These are phyloP conservation scores for Leucophora obtusa DNA, from an alignment of 2,888 invertebrate species.

Conservation along the genomic window DNA sequence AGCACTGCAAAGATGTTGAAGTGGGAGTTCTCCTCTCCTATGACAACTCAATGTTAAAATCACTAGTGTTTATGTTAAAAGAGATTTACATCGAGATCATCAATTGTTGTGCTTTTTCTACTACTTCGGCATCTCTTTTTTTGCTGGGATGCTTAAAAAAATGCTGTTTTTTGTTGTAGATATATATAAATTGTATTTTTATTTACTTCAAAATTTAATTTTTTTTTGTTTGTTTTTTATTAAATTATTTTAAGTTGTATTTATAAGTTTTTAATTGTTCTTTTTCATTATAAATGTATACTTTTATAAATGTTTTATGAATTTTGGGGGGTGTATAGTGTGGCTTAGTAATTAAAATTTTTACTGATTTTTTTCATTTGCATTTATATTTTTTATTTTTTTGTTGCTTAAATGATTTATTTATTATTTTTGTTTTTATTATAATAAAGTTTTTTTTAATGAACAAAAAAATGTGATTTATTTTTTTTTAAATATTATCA, in stretches of 20 bases:
- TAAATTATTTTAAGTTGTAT: constrained; percentile 27
- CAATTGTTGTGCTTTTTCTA: no score
- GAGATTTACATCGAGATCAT: no score
- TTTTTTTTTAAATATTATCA: constrained; percentile 70
- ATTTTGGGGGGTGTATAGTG: constrained; percentile 47
- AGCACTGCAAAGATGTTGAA: no score
- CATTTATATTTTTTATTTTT: constrained; percentile 28
- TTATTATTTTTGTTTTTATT: constrained; percentile 38
- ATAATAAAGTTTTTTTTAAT: constrained; percentile 34
- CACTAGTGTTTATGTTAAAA: no score
- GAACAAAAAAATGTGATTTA: constrained; percentile 54
- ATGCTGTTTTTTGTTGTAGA: constrained; percentile 30
- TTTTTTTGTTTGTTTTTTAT: constrained; percentile 36
- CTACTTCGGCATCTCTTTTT: no score
- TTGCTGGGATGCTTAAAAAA: no score
- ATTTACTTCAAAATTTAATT: constrained; percentile 63
- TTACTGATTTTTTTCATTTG: constrained; percentile 47
- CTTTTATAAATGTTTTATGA: constrained; percentile 65
- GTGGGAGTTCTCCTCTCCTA: no score
- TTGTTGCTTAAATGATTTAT: constrained; percentile 29
- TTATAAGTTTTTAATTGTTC: constrained; percentile 28
- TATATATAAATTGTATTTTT: constrained; percentile 64
- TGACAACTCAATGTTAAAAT: no score
- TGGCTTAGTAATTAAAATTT: constrained; percentile 57
- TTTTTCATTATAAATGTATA: constrained; percentile 62